Evolutionary conservation across 1,140 invertebrate species (phyloP).

Genomic region (Grapholita molesta): DNA sequence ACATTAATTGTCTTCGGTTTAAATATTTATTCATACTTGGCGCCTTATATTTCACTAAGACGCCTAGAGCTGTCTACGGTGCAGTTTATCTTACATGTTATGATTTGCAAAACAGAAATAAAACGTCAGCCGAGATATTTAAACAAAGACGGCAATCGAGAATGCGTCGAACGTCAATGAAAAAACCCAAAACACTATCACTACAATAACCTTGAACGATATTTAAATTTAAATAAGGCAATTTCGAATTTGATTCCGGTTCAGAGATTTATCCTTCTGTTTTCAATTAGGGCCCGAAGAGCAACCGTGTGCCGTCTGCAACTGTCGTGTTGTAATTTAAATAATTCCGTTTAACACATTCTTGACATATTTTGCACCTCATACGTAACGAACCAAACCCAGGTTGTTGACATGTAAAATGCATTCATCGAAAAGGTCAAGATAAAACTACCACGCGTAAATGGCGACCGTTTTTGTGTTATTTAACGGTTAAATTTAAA

Average conservation of each 20-base stretch:
- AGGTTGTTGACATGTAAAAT: conserved; percentile 54
- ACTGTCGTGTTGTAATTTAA: conserved; percentile 13
- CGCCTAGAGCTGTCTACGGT: background rate
- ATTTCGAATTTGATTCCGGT: background rate
- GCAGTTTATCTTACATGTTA: background rate
- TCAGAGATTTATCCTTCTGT: conserved; percentile 1
- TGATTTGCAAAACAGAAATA: conserved; percentile 1
- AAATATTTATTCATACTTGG: conserved; percentile 19
- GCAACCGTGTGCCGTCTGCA: background rate
- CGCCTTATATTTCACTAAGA: conserved; percentile 12
- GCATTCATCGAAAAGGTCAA: conserved; percentile 49
- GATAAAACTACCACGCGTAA: conserved; percentile 42
- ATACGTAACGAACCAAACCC: conserved; percentile 34
- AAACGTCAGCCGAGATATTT: background rate
- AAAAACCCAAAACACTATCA: background rate
- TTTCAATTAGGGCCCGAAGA: background rate
- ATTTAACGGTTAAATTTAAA: conserved; percentile 28
- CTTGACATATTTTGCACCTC: conserved; percentile 28
- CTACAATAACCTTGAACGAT: background rate
- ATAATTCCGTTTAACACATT: conserved; percentile 36
- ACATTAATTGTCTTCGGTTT: conserved; percentile 31
- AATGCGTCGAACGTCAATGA: background rate
- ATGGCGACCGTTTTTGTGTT: conserved; percentile 48
- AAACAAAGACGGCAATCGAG: background rate
- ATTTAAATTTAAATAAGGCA: background rate